These are phyloP conservation scores for Dolomedes plantarius DNA, from an alignment of 2,888 invertebrate species.

Conservation along the genomic window DNA sequence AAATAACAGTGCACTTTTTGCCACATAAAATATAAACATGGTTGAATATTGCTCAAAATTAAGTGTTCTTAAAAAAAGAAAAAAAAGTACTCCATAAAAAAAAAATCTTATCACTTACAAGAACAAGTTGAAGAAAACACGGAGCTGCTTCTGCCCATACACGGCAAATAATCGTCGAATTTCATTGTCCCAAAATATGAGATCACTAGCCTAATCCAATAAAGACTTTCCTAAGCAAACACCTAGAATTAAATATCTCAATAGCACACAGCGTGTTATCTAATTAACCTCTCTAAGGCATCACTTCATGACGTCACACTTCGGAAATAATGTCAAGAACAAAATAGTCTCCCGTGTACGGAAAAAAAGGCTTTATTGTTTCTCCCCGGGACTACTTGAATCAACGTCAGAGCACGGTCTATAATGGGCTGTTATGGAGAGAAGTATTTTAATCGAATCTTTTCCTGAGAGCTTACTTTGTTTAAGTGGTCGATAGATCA, in stretches of 20 bases:
- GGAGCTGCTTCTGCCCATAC: background rate
- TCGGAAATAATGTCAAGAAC: slow-evolving; percentile 57
- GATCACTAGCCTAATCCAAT: background rate
- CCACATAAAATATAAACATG: no score
- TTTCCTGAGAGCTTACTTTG: background rate
- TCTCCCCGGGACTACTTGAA: background rate
- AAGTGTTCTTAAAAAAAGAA: no score
- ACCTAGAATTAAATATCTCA: slow-evolving; percentile 8
- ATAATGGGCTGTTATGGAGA: background rate
- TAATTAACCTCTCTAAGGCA: slow-evolving; percentile 35
- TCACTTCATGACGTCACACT: slow-evolving; percentile 44
- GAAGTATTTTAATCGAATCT: background rate
- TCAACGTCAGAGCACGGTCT: background rate
- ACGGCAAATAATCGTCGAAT: background rate
- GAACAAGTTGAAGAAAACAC: background rate
- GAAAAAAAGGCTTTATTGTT: slow-evolving; percentile 27
- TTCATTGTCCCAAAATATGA: background rate
- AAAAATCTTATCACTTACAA: background rate
- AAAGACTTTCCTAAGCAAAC: background rate
- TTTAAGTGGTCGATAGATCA: background rate
- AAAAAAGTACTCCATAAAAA: background rate
- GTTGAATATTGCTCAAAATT: background rate
- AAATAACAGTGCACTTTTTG: no score
- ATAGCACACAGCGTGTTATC: background rate
- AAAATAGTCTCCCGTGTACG: background rate